Conservation (phyloP, 1,140 invertebrate genomes). For the Condylostylus longicornis region DNA sequence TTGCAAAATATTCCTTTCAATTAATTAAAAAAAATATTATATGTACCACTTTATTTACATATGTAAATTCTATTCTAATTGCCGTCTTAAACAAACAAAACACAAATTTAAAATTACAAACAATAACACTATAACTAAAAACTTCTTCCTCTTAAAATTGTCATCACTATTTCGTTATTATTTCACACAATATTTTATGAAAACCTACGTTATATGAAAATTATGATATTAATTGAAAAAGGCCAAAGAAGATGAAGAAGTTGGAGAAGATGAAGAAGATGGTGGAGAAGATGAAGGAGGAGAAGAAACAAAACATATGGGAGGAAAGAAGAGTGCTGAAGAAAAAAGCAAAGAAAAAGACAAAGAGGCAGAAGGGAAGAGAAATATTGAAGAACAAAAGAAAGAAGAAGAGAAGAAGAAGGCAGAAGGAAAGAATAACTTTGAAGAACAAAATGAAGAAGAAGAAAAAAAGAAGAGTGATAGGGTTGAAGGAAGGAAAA, state of each 20-base stretch:
- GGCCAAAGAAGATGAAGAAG: not conserved
- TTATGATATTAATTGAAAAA: too few species aligned
- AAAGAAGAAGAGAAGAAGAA: slow-evolving; percentile 1
- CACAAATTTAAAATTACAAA: too few species aligned
- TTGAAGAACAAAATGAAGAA: not conserved
- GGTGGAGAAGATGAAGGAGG: not conserved
- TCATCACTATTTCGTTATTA: too few species aligned
- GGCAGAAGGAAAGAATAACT: slow-evolving; percentile 3
- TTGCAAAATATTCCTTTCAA: too few species aligned
- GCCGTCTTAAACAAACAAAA: too few species aligned
- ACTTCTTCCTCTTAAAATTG: too few species aligned
- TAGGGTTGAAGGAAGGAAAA: slow-evolving; percentile 7
- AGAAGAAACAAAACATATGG: slow-evolving; percentile 1
- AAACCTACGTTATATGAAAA: too few species aligned
- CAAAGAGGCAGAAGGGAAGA: slow-evolving; percentile 5
- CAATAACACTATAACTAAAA: too few species aligned
- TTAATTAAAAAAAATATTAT: too few species aligned
- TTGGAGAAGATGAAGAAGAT: not conserved
- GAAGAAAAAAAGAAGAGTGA: slow-evolving; percentile 4
- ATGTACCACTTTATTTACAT: too few species aligned
- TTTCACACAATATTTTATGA: too few species aligned
- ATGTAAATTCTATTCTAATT: too few species aligned
- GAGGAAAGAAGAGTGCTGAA: not conserved
- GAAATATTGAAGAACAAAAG: slow-evolving; percentile 1
- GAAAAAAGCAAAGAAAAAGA: slow-evolving; percentile 4